Percentiles rank a stretch among this genome's conserved stretches.
These are phyloP conservation scores for Trichogramma evanescens DNA, from an alignment of 2,888 invertebrate species.

Conservation along the genomic window DNA sequence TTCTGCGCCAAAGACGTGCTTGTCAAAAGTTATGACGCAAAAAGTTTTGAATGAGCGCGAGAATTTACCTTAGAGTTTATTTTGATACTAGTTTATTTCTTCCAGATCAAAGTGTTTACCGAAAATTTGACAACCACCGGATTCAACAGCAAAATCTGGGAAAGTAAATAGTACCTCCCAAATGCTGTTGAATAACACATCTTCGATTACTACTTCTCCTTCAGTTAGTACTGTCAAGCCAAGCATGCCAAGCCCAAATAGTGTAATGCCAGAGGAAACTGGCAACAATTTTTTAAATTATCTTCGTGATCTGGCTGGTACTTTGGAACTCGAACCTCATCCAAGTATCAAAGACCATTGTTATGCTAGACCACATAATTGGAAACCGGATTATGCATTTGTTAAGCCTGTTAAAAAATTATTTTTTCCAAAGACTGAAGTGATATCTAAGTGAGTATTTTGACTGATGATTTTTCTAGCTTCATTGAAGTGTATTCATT, in stretches of 20 bases:
- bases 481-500: neutral
- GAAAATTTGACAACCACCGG: neutral
- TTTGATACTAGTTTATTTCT: neutral
- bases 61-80: too few relatives aligned
- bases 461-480: neutral
- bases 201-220: too few relatives aligned
- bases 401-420: slow-evolving; percentile 54
- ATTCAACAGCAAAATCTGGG: slow-evolving; percentile 1
- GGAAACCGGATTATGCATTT: slow-evolving; percentile 59
- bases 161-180: too few relatives aligned
- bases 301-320: slow-evolving; percentile 39
- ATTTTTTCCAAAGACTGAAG: slow-evolving; percentile 43
- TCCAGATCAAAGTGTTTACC: neutral
- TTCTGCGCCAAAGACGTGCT: too few relatives aligned
- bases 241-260: slow-evolving; percentile 39
- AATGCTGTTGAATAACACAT: too few relatives aligned
- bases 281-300: slow-evolving; percentile 47
- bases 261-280: slow-evolving; percentile 50
- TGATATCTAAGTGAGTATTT: slow-evolving; percentile 6
- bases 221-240: slow-evolving; percentile 1
- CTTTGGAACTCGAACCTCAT: slow-evolving; percentile 42
- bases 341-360: slow-evolving; percentile 61
- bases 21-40: too few relatives aligned
- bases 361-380: slow-evolving; percentile 66
- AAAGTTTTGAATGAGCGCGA: too few relatives aligned